Conservation (phyloP, 2,797 vertebrate genomes). For the Uromys caudimaculatus region DNA sequence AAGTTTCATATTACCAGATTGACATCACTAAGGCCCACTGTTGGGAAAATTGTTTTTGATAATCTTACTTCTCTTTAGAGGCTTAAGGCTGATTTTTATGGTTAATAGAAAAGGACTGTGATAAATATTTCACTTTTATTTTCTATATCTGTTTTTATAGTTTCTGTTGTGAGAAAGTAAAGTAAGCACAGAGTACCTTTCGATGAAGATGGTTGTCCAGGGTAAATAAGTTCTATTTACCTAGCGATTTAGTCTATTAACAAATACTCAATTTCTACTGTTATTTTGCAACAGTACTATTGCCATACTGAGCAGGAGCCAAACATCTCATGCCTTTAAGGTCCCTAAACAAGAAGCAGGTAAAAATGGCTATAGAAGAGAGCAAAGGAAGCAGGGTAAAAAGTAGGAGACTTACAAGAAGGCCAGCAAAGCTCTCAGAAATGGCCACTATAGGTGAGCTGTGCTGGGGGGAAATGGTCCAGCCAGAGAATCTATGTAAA, state of each 20-base stretch:
- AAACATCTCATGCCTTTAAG: not conserved
- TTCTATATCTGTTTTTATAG: not conserved
- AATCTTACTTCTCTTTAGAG: not conserved
- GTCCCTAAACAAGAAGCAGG: not conserved
- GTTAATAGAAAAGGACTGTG: not conserved
- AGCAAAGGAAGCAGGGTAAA: not conserved
- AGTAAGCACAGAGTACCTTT: not conserved
- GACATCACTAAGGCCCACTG: not conserved
- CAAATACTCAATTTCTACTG: not conserved
- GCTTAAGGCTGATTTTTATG: constrained; percentile 6
- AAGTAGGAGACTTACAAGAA: not conserved
- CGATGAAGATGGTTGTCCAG: not conserved
- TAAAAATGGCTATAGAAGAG: not conserved
- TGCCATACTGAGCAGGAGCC: not conserved
- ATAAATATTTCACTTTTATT: not conserved
- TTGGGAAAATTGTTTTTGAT: not conserved
- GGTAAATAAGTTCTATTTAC: constrained; percentile 10
- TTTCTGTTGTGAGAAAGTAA: not conserved
- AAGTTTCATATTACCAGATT: not conserved
- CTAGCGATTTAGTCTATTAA: constrained; percentile 18
- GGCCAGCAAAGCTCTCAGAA: not conserved
- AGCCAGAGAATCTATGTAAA: not conserved
- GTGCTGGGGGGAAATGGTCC: not conserved
- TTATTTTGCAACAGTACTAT: not conserved
- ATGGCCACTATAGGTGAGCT: not conserved